Evolutionary conservation across 2,113 vertebrate species (phyloP).

Genomic region (Oxygymnocypris stewartii): DNA sequence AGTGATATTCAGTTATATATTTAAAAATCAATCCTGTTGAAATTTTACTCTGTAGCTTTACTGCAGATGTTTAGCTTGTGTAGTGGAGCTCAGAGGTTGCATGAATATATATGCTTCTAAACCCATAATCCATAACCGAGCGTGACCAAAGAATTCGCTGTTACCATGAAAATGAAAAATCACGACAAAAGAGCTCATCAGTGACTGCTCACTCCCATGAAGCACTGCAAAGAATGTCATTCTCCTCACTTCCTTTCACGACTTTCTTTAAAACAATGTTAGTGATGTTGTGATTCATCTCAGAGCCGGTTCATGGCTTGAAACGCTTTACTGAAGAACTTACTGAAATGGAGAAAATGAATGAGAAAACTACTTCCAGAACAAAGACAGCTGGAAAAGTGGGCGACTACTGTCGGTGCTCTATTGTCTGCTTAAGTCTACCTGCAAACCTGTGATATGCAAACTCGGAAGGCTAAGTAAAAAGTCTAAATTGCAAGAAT

Average conservation of each 20-base stretch:
- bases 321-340: not conserved
- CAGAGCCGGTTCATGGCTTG: not conserved
- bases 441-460: constrained; percentile 4
- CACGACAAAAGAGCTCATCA: not conserved
- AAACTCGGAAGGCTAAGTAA: too few species aligned
- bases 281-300: not conserved
- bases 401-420: not conserved
- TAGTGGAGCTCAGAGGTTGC: not conserved
- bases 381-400: not conserved
- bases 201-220: not conserved
- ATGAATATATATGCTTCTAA: not conserved
- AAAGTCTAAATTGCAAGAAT: too few species aligned
- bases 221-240: not conserved
- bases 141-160: not conserved
- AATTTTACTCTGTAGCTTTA: not conserved
- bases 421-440: not conserved
- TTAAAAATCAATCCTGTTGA: not conserved
- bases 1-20: not conserved
- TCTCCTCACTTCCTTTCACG: not conserved
- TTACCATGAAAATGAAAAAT: not conserved
- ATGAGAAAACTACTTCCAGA: not conserved
- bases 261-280: constrained; percentile 1
- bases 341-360: not conserved
- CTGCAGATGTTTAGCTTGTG: not conserved
- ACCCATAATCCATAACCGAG: not conserved